Conservation (phyloP, 2,888 invertebrate genomes). For the Nomada ruficornis region DNA sequence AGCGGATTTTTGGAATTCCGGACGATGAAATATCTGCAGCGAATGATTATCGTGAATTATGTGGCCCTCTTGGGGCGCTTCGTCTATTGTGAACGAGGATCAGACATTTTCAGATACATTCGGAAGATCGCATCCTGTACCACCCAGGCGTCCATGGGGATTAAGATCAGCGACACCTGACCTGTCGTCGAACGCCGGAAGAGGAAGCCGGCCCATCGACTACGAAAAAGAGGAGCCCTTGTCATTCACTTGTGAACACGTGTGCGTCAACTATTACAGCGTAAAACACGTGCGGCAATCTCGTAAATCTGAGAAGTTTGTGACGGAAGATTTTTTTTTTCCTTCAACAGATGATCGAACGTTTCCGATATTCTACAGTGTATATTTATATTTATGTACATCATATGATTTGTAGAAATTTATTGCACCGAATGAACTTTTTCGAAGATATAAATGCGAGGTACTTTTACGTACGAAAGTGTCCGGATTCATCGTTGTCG, state of each 20-base stretch:
- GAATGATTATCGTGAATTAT: slow-evolving; percentile 30
- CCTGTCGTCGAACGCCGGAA: slow-evolving; percentile 72
- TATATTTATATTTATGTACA: neutral
- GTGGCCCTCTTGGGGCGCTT: neutral
- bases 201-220: slow-evolving; percentile 67
- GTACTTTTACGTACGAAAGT: neutral
- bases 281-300: slow-evolving; percentile 61
- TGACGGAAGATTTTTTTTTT: neutral
- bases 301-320: slow-evolving; percentile 45
- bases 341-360: neutral
- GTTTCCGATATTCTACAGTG: neutral
- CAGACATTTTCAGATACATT: slow-evolving; percentile 42
- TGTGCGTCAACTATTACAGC: slow-evolving; percentile 64
- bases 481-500: neutral
- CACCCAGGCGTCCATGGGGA: slow-evolving; percentile 64
- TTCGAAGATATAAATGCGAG: neutral
- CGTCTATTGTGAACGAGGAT: slow-evolving; percentile 24
- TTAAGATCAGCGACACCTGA: slow-evolving; percentile 72
- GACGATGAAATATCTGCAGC: slow-evolving; percentile 5
- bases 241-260: slow-evolving; percentile 62
- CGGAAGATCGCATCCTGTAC: slow-evolving; percentile 65
- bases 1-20: neutral
- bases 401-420: neutral
- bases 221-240: slow-evolving; percentile 53
- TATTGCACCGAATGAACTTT: neutral